Conservation (phyloP, 2,888 invertebrate species). For the Conops quadrifasciatus region DNA sequence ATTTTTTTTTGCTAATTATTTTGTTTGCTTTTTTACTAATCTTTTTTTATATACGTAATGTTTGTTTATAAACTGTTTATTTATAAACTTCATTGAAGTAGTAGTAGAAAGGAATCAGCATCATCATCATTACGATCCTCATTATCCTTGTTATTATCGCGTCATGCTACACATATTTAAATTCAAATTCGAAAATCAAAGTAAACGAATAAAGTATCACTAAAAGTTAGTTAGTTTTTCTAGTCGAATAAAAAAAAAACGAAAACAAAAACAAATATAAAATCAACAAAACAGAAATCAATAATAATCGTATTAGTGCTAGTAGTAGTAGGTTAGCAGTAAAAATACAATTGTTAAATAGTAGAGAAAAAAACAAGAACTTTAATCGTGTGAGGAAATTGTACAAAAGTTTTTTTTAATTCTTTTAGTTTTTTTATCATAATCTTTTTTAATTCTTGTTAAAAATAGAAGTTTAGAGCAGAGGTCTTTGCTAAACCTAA, state of each 20-base stretch:
- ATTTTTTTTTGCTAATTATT: constrained; percentile 31
- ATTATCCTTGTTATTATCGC: constrained; percentile 33
- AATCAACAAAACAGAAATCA: constrained; percentile 42
- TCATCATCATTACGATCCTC: no score
- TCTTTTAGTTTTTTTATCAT: constrained; percentile 1
- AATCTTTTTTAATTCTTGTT: not conserved
- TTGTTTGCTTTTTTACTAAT: constrained; percentile 28
- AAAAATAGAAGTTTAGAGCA: constrained; percentile 3
- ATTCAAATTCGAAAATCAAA: constrained; percentile 13
- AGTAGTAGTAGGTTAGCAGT: no score
- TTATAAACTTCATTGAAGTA: constrained; percentile 30
- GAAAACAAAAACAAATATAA: constrained; percentile 6
- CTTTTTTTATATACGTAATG: constrained; percentile 35
- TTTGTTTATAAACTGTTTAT: constrained; percentile 38
- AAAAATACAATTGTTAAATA: no score
- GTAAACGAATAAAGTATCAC: constrained; percentile 37
- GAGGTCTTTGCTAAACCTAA: no score
- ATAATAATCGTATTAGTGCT: constrained; percentile 21
- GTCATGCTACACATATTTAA: constrained; percentile 23
- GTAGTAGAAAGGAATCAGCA: no score
- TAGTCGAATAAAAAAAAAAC: constrained; percentile 32
- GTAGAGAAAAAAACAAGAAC: no score
- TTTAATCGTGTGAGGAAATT: no score
- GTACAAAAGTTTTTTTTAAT: constrained; percentile 7
- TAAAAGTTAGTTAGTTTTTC: constrained; percentile 37